Percentiles rank a stretch among this genome's conserved stretches.
These are phyloP conservation scores for Phengaris alcon DNA, from an alignment of 2,888 invertebrate species.

Conservation along the genomic window DNA sequence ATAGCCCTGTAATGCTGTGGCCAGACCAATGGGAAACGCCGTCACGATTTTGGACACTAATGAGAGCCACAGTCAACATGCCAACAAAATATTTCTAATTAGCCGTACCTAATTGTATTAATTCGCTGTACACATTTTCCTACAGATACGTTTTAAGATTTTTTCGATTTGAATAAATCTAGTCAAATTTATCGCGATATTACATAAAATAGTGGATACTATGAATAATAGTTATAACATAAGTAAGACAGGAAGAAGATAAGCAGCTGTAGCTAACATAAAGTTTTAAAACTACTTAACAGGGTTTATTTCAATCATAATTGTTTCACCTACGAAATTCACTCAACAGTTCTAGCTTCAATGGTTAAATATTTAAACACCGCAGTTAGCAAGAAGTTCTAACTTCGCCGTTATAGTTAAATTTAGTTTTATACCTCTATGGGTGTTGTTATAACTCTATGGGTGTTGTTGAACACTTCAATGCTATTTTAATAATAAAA, in stretches of 20 bases:
- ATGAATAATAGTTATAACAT: too few species aligned
- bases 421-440: background rate
- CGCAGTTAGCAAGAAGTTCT: constrained; percentile 1
- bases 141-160: too few species aligned
- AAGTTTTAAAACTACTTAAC: background rate
- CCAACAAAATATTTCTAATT: background rate
- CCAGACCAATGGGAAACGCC: background rate
- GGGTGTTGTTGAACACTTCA: background rate
- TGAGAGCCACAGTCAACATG: background rate
- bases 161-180: too few species aligned
- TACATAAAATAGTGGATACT: too few species aligned
- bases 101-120: too few species aligned
- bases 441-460: too few species aligned
- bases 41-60: background rate
- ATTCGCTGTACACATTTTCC: too few species aligned
- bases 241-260: background rate
- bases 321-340: constrained; percentile 1
- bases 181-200: too few species aligned
- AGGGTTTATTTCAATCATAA: background rate
- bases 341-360: background rate
- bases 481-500: background rate
- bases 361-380: constrained; percentile 7
- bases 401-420: constrained; percentile 11
- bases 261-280: background rate
- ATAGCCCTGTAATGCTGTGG: constrained; percentile 1